Evolutionary conservation across 2,888 invertebrate genomes (phyloP).

Genomic region (Lysandra bellargus): DNA sequence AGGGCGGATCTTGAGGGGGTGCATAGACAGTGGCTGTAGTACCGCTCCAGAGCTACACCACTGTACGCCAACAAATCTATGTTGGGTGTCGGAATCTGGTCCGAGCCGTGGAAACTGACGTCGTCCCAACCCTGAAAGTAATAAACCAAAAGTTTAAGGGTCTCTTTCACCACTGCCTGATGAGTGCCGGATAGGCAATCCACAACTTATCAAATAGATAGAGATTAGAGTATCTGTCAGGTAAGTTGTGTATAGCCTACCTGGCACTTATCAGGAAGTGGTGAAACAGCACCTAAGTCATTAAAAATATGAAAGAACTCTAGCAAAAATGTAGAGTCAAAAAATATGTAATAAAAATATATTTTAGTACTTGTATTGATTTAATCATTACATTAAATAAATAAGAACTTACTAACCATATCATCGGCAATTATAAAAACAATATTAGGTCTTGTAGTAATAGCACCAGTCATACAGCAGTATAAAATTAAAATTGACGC

Average conservation of each 20-base stretch:
- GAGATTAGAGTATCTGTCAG: too few species aligned
- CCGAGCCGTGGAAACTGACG: constrained; percentile 92
- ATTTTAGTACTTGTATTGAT: not conserved
- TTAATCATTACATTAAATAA: not conserved
- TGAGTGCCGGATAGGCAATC: too few species aligned
- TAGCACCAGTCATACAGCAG: not conserved
- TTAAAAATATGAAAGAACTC: too few species aligned
- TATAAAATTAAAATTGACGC: not conserved
- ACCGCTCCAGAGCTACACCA: constrained; percentile 90
- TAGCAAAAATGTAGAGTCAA: not conserved
- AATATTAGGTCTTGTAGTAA: constrained; percentile 8
- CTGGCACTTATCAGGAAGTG: too few species aligned
- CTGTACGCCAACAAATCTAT: constrained; percentile 92
- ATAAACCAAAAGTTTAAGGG: not conserved
- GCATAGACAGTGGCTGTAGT: constrained; percentile 91
- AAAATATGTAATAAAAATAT: too few species aligned
- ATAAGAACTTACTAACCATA: not conserved
- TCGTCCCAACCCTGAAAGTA: constrained; percentile 92
- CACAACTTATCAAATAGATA: too few species aligned
- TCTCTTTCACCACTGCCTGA: too few species aligned
- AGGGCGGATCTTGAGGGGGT: constrained; percentile 91
- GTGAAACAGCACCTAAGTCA: too few species aligned
- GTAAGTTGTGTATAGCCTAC: too few species aligned
- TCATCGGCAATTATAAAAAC: constrained; percentile 27
- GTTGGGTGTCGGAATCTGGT: constrained; percentile 93